phyloP scores from a whole-genome alignment of 1,140 invertebrate genomes.

The Vollenhovia emeryi region DNA sequence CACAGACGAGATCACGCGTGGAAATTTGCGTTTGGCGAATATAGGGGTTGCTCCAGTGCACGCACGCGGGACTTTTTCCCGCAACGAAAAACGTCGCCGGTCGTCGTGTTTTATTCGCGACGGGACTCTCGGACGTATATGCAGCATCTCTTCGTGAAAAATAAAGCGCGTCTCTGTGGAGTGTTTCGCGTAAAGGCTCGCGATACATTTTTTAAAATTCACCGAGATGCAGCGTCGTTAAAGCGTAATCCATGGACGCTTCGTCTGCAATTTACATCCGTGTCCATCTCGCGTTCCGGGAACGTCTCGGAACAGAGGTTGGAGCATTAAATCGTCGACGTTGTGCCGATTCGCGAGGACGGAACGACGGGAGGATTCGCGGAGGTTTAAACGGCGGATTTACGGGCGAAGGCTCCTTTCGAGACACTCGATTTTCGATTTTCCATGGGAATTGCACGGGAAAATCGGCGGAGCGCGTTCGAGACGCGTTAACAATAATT shows the following conservation, averaged over 20 bases:
- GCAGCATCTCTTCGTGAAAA: background rate
- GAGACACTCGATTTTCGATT: slow-evolving; percentile 19
- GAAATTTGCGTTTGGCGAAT: slow-evolving; percentile 7
- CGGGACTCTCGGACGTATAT: background rate
- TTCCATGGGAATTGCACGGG: slow-evolving; percentile 8
- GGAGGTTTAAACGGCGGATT: background rate
- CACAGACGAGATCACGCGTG: background rate
- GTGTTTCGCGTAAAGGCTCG: slow-evolving; percentile 1
- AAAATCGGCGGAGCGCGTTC: background rate
- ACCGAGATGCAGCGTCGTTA: slow-evolving; percentile 7
- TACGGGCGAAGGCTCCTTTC: background rate
- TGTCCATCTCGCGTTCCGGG: background rate
- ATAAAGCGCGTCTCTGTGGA: slow-evolving; percentile 11
- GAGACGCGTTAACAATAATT: background rate
- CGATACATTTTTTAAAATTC: slow-evolving; percentile 39
- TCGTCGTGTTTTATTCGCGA: slow-evolving; percentile 47
- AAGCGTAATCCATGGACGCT: slow-evolving; percentile 35
- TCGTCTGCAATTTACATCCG: slow-evolving; percentile 20
- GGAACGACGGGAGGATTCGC: background rate
- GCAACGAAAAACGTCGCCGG: slow-evolving; percentile 5
- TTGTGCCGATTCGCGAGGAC: background rate
- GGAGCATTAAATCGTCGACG: background rate
- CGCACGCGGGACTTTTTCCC: background rate
- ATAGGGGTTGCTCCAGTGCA: background rate
- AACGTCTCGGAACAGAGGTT: background rate